Percentiles rank a stretch among this genome's conserved stretches.
phyloP scores from a whole-genome alignment of 2,797 vertebrate species.

The Liparis tanakae region DNA sequence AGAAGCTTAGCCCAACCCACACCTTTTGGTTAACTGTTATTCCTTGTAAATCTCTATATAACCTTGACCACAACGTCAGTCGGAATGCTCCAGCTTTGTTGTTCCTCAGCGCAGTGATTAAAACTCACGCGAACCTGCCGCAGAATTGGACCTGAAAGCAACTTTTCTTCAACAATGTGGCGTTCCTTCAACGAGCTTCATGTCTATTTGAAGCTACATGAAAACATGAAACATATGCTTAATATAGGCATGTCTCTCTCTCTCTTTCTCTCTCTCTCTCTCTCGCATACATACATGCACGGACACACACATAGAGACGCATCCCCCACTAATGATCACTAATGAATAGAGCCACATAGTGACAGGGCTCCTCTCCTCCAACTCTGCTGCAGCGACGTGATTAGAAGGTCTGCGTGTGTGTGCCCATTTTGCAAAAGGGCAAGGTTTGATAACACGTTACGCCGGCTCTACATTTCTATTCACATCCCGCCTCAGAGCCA shows the following conservation, averaged over 20 bases:
- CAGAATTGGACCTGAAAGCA: too few relatives aligned
- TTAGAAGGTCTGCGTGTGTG: conserved; percentile 32
- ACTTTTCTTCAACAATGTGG: too few relatives aligned
- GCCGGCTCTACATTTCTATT: conserved; percentile 53
- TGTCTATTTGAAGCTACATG: background rate
- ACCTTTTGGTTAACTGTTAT: too few relatives aligned
- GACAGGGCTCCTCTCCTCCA: conserved; percentile 50
- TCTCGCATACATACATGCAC: background rate
- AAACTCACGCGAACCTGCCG: too few relatives aligned
- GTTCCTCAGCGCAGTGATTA: too few relatives aligned
- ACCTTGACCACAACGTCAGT: too few relatives aligned
- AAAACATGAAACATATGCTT: background rate
- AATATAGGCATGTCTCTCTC: background rate
- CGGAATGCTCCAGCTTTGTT: too few relatives aligned
- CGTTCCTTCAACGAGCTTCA: background rate
- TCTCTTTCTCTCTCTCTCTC: background rate
- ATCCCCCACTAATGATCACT: conserved; percentile 51
- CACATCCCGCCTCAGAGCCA: conserved; percentile 53
- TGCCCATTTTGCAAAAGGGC: conserved; percentile 51
- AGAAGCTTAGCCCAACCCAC: too few relatives aligned
- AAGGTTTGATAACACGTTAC: conserved; percentile 58
- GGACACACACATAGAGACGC: background rate
- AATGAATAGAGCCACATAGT: conserved; percentile 58
- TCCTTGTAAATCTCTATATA: too few relatives aligned
- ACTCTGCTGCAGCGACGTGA: conserved; percentile 50